Base-by-base conservation (phyloP, 2,797 vertebrate species). In the Eremophila alpestris region DNA sequence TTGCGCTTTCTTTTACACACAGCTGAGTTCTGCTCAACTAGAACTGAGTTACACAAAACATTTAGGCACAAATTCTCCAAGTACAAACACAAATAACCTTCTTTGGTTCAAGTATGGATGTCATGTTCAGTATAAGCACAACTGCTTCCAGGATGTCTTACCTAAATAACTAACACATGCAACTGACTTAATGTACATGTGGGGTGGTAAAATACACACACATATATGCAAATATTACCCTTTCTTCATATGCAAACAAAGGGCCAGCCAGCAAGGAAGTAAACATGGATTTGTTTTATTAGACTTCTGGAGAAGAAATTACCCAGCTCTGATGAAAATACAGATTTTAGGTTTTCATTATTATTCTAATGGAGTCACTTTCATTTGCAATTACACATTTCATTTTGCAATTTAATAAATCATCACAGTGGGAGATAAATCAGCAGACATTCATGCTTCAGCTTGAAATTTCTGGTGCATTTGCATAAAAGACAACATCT, bases 361-460 rank as follows among this genome's bases (percentile, higher is more conserved):
- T 94, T 96, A 94, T 96, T 95, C 79, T 89, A 97, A 91, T 88
- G 38, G 73, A 96, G 55, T 94, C 51, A 87, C n/a, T 90, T 96
- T 93, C 75, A 93, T 79, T 96, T 78, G 70, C 77, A 96, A 95
- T 90, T 93, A 88, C 90, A 91, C 75, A 82, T 97, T 97, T 96
- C 52, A 89, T 80, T 93, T 92, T 89, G 95, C 34, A 38, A 36
- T 78, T 60, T 92, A 75, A 87, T 83, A 94, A 96, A 91, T 92
- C 84, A 68, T 80, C 73, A 67, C 89, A 86, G 69, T 88, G 55
- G 85, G 88, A 94, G 95, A 93, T 69, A 93, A 90, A 94, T 71
- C 86, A 91, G 84, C 29, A 89, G 75, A 87, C 40, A 55, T 59
- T 93, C 76, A 95, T 95, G 84, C 59, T 55, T 87, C 54, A 74